A percentile compares a stretch with the other conserved stretches of the same genome.
phyloP scores from a whole-genome alignment of 2,888 invertebrate species.

The Eupithecia dodoneata region DNA sequence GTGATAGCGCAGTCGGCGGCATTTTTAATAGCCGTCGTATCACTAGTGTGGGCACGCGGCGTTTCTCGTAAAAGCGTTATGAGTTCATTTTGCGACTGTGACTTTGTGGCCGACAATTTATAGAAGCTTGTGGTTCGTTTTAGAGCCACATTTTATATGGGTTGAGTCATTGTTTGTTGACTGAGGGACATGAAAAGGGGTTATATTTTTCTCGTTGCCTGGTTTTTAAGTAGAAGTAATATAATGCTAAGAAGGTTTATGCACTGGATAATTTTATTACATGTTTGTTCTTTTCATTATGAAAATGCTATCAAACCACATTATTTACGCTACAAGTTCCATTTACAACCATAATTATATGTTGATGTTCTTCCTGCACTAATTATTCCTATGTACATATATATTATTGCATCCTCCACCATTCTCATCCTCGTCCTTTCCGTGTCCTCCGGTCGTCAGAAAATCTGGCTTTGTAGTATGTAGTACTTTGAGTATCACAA shows the following conservation, averaged over 20 bases:
- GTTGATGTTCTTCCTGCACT: background rate
- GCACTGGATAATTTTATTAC: background rate
- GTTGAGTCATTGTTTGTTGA: conserved; percentile 29
- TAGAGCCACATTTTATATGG: conserved; percentile 22
- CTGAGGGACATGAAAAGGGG: conserved; percentile 4
- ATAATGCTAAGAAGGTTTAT: conserved; percentile 1
- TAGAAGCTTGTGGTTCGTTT: conserved; percentile 24
- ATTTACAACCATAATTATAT: background rate
- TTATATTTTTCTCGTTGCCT: background rate
- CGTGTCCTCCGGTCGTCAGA: too few relatives aligned
- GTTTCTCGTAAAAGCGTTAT: conserved; percentile 78
- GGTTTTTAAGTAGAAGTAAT: background rate
- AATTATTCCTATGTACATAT: background rate
- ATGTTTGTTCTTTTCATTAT: background rate
- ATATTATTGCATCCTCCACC: too few relatives aligned
- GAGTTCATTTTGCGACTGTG: conserved; percentile 74
- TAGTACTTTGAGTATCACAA: too few relatives aligned
- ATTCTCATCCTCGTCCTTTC: too few relatives aligned
- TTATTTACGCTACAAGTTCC: background rate
- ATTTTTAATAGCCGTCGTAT: conserved; percentile 76
- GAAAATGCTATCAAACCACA: background rate
- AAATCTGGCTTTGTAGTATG: too few relatives aligned
- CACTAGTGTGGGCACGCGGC: conserved; percentile 47
- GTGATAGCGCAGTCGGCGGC: conserved; percentile 70
- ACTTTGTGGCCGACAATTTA: conserved; percentile 44